A percentile compares a stretch with the other conserved stretches of the same genome.
Conservation (phyloP, 2,888 invertebrate species). For the Orthosia gothica region DNA sequence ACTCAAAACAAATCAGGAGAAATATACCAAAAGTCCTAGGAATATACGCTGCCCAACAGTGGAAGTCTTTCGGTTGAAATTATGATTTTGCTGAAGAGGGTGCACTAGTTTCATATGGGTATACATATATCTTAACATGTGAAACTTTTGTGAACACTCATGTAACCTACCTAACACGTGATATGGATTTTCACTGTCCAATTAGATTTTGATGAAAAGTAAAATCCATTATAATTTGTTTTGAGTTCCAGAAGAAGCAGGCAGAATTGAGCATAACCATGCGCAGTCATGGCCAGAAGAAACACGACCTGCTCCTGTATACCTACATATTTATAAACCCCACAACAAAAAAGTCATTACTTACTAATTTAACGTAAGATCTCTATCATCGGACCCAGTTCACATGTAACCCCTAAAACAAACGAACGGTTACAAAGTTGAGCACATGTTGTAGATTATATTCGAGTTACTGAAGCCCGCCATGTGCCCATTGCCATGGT, state of each 20-base stretch:
- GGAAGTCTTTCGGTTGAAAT: too few relatives aligned
- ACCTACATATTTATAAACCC: not conserved
- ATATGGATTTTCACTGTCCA: too few relatives aligned
- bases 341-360: not conserved
- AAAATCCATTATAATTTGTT: too few relatives aligned
- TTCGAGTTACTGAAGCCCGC: constrained; percentile 51
- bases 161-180: too few relatives aligned
- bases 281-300: not conserved
- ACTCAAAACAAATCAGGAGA: not conserved
- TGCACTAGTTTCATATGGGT: too few relatives aligned
- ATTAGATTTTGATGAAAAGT: too few relatives aligned
- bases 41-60: too few relatives aligned
- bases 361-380: constrained; percentile 9
- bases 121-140: too few relatives aligned
- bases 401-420: constrained; percentile 39
- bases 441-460: constrained; percentile 60
- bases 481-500: constrained; percentile 61
- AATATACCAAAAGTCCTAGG: too few relatives aligned
- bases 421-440: constrained; percentile 36
- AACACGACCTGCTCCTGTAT: not conserved
- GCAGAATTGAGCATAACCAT: not conserved
- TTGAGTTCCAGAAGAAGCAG: not conserved
- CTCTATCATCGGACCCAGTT: constrained; percentile 30
- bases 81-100: too few relatives aligned
- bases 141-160: too few relatives aligned